Percentiles rank a stretch among this genome's conserved stretches.
Conservation (phyloP, 2,888 invertebrate genomes). For the Sepiola atlantica region DNA sequence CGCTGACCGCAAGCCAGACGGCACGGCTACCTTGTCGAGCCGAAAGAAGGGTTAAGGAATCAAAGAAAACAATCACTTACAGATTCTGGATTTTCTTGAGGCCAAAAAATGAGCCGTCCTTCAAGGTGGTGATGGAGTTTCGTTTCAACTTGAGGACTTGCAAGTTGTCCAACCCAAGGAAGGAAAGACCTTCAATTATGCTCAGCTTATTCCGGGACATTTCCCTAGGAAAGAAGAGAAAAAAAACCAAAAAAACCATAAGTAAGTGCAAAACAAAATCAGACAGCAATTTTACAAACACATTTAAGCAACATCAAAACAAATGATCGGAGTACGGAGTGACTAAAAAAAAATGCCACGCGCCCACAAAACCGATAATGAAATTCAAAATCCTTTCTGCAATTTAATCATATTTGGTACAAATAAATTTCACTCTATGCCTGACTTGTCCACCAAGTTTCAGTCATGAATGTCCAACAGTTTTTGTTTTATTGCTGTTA, state of each 20-base stretch:
- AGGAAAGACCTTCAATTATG: conserved; percentile 86
- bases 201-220: conserved; percentile 88
- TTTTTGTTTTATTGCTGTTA: too few relatives aligned
- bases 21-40: too few relatives aligned
- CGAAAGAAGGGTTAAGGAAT: too few relatives aligned
- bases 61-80: conserved; percentile 74
- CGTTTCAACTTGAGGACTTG: conserved; percentile 85
- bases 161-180: conserved; percentile 85
- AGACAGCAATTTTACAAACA: neutral
- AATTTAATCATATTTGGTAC: too few relatives aligned
- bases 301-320: neutral
- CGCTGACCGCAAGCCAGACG: too few relatives aligned
- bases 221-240: conserved; percentile 78
- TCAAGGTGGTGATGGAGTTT: conserved; percentile 85
- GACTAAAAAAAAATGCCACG: too few relatives aligned
- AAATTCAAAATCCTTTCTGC: too few relatives aligned
- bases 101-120: conserved; percentile 93
- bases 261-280: neutral
- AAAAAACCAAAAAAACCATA: neutral
- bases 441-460: too few relatives aligned
- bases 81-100: conserved; percentile 81
- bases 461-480: too few relatives aligned
- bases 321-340: too few relatives aligned
- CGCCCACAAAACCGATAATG: too few relatives aligned
- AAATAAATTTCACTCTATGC: too few relatives aligned